phyloP scores from a whole-genome alignment of 64 coral and sea anemone genomes.

The Actinia equina region DNA sequence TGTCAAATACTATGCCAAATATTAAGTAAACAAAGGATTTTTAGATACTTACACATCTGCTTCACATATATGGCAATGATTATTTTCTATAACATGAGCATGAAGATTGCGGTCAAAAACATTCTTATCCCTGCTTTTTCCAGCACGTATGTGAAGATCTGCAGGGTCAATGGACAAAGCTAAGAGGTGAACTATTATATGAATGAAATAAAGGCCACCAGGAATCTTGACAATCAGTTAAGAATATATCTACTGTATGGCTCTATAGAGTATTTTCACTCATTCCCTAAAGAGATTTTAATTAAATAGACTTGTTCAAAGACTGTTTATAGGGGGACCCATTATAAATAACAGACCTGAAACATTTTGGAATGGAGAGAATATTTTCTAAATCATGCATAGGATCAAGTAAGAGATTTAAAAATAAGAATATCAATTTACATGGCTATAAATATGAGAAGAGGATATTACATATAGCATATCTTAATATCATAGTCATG shows the following conservation, averaged over 20 bases:
- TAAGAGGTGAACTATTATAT: constrained; percentile 68
- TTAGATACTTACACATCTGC: constrained; percentile 89
- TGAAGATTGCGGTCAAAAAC: constrained; percentile 74
- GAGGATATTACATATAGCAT: no score
- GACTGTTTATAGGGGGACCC: no score
- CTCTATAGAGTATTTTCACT: no score
- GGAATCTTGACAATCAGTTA: constrained; percentile 54
- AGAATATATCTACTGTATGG: background rate
- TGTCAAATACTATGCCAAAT: background rate
- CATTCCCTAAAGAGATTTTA: no score
- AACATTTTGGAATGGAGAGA: no score
- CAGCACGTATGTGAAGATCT: constrained; percentile 72
- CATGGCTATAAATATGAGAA: no score
- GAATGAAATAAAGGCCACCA: constrained; percentile 74
- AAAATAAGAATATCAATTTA: no score
- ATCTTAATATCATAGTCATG: no score
- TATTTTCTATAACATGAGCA: constrained; percentile 94
- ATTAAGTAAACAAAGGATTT: background rate
- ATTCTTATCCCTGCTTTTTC: constrained; percentile 36
- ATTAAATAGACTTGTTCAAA: no score
- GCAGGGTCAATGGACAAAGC: constrained; percentile 87
- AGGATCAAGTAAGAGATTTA: no score
- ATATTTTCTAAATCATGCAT: no score
- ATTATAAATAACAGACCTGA: no score
- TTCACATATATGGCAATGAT: constrained; percentile 94